phyloP scores from a whole-genome alignment of 2,797 vertebrate species.

The Calcarius lapponicus region DNA sequence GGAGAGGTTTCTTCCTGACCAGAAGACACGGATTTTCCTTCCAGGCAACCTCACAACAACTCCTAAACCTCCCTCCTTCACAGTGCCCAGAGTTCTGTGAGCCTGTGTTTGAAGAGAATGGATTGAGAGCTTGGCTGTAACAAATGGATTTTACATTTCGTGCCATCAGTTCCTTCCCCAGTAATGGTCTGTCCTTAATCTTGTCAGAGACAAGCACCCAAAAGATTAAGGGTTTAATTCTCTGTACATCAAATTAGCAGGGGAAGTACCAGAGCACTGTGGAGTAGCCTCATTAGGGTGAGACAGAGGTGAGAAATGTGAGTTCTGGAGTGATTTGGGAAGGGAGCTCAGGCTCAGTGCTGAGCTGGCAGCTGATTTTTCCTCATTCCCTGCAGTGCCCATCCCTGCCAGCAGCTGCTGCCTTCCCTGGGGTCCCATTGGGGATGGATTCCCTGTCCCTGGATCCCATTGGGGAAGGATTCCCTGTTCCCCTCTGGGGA shows the following conservation, averaged over 20 bases:
- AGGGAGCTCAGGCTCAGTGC: background rate
- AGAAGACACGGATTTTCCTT: background rate
- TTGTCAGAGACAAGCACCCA: background rate
- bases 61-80: background rate
- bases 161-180: background rate
- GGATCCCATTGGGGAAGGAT: no score
- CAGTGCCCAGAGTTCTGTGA: background rate
- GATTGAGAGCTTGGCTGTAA: background rate
- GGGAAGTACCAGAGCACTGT: background rate
- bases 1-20: background rate
- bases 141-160: background rate
- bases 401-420: background rate
- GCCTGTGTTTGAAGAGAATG: background rate
- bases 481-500: no score
- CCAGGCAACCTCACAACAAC: background rate
- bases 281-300: background rate
- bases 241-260: background rate
- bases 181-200: background rate
- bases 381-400: background rate
- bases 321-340: background rate
- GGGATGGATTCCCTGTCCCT: no score
- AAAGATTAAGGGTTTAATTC: slow-evolving; percentile 12
- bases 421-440: background rate
- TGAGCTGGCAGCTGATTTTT: background rate
- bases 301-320: background rate